Conservation (phyloP, 1,140 invertebrate species). For the Acromyrmex charruanus region DNA sequence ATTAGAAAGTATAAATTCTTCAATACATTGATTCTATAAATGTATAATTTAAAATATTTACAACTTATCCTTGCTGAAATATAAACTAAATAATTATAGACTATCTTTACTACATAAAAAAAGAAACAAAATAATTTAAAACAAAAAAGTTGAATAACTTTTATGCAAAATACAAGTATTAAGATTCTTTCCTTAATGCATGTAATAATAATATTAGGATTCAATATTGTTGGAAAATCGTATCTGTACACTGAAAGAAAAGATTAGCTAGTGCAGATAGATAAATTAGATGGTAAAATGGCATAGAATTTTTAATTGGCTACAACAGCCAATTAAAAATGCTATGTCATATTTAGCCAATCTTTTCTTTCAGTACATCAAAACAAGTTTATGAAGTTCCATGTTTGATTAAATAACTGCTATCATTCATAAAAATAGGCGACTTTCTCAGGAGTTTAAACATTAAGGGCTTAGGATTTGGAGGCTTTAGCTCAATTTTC, state of each 20-base stretch:
- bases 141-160: neutral
- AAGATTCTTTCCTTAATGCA: neutral
- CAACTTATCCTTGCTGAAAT: neutral
- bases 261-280: no score
- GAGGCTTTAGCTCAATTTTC: no score
- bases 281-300: no score
- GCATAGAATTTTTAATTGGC: no score
- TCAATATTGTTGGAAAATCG: neutral
- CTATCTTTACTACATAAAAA: neutral
- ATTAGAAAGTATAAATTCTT: neutral
- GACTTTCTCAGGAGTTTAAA: no score
- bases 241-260: no score
- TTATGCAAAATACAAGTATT: neutral
- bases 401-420: constrained; percentile 1
- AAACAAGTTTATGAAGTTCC: neutral
- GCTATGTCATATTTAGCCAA: no score
- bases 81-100: neutral
- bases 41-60: neutral
- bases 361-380: neutral
- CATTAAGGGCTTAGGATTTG: no score
- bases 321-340: no score
- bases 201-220: neutral
- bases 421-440: neutral
- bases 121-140: neutral
- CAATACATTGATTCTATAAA: neutral